A percentile compares a stretch with the other conserved stretches of the same genome.
phyloP scores from a whole-genome alignment of 2,888 invertebrate genomes.

The Lasioglossum lativentre region DNA sequence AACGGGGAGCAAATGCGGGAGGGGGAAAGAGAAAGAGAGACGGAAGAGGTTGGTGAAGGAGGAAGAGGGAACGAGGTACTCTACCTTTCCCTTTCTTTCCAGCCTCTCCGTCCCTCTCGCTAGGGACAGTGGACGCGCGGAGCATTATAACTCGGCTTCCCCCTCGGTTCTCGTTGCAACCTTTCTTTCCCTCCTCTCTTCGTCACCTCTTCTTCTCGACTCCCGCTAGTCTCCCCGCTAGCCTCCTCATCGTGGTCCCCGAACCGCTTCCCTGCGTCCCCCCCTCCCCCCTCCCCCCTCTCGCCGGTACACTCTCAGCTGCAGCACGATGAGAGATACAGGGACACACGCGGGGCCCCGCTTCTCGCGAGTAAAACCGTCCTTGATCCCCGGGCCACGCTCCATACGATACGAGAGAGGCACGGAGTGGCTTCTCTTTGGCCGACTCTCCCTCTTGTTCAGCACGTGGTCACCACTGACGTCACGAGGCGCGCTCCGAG shows the following conservation, averaged over 20 bases:
- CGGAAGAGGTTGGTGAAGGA: slow-evolving; percentile 32
- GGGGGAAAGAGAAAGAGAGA: not conserved
- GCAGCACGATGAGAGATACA: slow-evolving; percentile 69
- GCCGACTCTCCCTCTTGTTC: slow-evolving; percentile 75
- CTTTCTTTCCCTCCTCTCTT: slow-evolving; percentile 52
- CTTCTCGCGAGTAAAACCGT: slow-evolving; percentile 82
- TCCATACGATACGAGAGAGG: slow-evolving; percentile 76
- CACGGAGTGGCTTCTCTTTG: slow-evolving; percentile 68
- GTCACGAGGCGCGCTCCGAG: slow-evolving; percentile 73
- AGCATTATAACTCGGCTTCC: slow-evolving; percentile 77
- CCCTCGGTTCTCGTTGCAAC: slow-evolving; percentile 41
- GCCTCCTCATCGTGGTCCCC: slow-evolving; percentile 10
- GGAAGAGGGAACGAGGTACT: slow-evolving; percentile 41
- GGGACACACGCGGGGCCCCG: slow-evolving; percentile 75
- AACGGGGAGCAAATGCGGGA: slow-evolving; percentile 25
- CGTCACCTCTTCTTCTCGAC: slow-evolving; percentile 37
- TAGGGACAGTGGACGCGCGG: slow-evolving; percentile 76
- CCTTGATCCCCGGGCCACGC: slow-evolving; percentile 83
- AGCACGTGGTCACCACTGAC: slow-evolving; percentile 79
- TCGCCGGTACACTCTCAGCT: slow-evolving; percentile 51
- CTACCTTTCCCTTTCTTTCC: slow-evolving; percentile 24
- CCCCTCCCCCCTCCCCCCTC: slow-evolving; percentile 28
- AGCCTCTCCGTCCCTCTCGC: slow-evolving; percentile 38
- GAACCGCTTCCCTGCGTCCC: slow-evolving; percentile 14
- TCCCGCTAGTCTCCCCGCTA: slow-evolving; percentile 34